These are phyloP conservation scores for Drosophila algonquin DNA, from an alignment of 2,888 invertebrate species.

Conservation along the genomic window DNA sequence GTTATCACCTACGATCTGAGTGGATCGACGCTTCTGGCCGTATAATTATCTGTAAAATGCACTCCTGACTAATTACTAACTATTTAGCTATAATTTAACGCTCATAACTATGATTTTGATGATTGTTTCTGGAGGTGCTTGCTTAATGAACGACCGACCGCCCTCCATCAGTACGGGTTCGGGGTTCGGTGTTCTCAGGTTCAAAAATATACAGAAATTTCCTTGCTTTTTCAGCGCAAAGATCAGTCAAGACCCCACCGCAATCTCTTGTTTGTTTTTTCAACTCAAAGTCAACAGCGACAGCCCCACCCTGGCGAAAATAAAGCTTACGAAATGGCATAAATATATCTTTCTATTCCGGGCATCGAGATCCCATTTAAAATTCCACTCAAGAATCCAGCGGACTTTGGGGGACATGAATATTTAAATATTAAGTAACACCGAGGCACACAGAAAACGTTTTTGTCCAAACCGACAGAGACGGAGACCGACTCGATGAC, in stretches of 20 bases:
- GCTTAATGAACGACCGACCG: slow-evolving; percentile 24
- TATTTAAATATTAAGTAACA: slow-evolving; percentile 61
- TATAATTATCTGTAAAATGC: slow-evolving; percentile 39
- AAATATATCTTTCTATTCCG: slow-evolving; percentile 38
- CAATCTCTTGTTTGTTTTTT: slow-evolving; percentile 29
- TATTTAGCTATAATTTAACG: slow-evolving; percentile 38
- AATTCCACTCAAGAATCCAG: slow-evolving; percentile 46
- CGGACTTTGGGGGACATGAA: slow-evolving; percentile 42
- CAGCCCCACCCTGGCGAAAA: slow-evolving; percentile 11
- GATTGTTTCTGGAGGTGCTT: slow-evolving; percentile 29
- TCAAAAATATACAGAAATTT: neutral
- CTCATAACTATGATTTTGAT: slow-evolving; percentile 43
- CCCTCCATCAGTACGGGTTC: neutral
- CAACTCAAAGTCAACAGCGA: slow-evolving; percentile 26
- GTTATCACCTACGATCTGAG: slow-evolving; percentile 27
- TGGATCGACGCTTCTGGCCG: neutral
- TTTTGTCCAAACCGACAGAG: neutral
- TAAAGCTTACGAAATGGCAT: slow-evolving; percentile 18
- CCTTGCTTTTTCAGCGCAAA: slow-evolving; percentile 15
- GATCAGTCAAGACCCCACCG: slow-evolving; percentile 15
- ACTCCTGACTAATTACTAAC: slow-evolving; percentile 29
- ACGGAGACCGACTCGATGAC: slow-evolving; percentile 25
- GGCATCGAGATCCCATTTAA: slow-evolving; percentile 41
- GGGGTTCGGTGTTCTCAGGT: neutral
- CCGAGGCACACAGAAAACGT: slow-evolving; percentile 11